Percentiles rank a stretch among this genome's conserved stretches.
phyloP scores from a whole-genome alignment of 2,888 invertebrate species.

The Amphipoea lucens region DNA sequence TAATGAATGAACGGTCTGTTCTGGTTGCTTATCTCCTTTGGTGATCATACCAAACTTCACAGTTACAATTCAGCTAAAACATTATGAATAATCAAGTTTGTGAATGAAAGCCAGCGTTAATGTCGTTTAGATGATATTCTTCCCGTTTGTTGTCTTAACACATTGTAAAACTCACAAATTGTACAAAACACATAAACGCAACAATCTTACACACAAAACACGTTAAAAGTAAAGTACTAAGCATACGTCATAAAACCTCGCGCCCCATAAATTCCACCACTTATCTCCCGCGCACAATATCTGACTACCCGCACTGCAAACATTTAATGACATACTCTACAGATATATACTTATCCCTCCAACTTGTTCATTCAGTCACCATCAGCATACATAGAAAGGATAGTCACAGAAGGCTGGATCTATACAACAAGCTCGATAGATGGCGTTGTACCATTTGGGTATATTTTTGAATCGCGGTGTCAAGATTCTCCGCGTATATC shows the following conservation, averaged over 20 bases:
- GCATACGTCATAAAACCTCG: conserved; percentile 50
- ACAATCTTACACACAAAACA: conserved; percentile 22
- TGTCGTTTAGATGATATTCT: neutral
- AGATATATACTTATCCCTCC: conserved; percentile 45
- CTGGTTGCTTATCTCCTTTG: too few species aligned
- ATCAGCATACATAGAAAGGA: neutral
- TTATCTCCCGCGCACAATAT: conserved; percentile 50
- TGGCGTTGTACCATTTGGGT: too few species aligned
- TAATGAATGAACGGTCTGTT: too few species aligned
- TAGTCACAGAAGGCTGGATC: neutral
- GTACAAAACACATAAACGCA: conserved; percentile 20
- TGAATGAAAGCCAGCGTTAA: neutral
- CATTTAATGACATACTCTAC: conserved; percentile 61
- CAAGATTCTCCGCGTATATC: too few species aligned
- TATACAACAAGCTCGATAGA: neutral
- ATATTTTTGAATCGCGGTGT: too few species aligned
- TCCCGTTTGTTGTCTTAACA: neutral
- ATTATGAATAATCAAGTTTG: too few species aligned
- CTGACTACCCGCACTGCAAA: conserved; percentile 48
- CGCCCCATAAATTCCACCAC: conserved; percentile 39
- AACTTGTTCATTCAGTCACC: conserved; percentile 46
- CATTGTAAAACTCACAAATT: neutral
- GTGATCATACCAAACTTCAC: too few species aligned
- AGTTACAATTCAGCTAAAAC: too few species aligned
- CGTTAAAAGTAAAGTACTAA: conserved; percentile 16